Conservation (phyloP, 2,797 vertebrate species). For the Protosalanx chinensis region DNA sequence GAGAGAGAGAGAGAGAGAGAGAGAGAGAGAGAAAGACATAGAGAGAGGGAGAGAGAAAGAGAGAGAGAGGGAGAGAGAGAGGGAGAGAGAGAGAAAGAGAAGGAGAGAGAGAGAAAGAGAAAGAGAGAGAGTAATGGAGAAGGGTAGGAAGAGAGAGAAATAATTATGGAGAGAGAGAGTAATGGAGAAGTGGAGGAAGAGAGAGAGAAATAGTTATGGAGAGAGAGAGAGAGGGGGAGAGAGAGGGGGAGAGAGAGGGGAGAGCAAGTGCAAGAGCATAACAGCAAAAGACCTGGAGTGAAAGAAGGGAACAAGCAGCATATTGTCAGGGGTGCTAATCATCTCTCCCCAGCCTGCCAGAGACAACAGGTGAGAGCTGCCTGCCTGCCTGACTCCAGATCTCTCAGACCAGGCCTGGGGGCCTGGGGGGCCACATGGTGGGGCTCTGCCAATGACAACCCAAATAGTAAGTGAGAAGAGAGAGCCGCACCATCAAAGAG, state of each 20-base stretch:
- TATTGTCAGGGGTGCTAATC: conserved; percentile 75
- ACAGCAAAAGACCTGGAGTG: conserved; percentile 9
- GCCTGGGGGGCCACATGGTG: conserved; percentile 45
- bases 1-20: conserved; percentile 51
- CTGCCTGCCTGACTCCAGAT: conserved; percentile 73
- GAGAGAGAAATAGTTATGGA: conserved; percentile 47
- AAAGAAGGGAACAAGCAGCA: conserved; percentile 62
- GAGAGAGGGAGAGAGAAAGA: conserved; percentile 28
- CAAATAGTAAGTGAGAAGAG: conserved; percentile 62
- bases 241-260: not conserved
- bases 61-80: conserved; percentile 16
- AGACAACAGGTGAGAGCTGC: conserved; percentile 80
- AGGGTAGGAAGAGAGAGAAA: not conserved
- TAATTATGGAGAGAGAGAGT: conserved; percentile 10
- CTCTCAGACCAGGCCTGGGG: conserved; percentile 50
- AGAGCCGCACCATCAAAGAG: conserved; percentile 58
- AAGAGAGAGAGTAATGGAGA: conserved; percentile 60
- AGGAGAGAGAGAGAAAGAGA: conserved; percentile 51
- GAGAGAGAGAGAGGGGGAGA: not conserved
- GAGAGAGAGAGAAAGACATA: conserved; percentile 41
- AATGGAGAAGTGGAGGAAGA: conserved; percentile 43
- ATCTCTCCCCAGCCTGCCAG: conserved; percentile 71
- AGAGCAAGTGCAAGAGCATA: conserved; percentile 50
- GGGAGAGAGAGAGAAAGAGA: conserved; percentile 38
- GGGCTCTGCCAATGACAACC: conserved; percentile 62